Conservation (phyloP, 2,888 invertebrate genomes). For the Phengaris arion region DNA sequence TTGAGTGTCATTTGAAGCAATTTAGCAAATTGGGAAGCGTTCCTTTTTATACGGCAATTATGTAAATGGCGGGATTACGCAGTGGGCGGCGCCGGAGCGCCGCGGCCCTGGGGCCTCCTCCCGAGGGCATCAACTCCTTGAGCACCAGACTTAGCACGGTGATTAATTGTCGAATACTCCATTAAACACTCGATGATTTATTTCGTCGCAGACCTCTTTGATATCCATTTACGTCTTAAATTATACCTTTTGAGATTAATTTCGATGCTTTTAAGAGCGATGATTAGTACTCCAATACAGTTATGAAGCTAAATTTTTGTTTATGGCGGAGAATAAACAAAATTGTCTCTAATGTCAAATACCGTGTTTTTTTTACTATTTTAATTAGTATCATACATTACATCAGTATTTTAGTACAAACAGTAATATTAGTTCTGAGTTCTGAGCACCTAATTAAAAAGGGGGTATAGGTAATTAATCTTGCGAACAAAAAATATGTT, state of each 20-base stretch:
- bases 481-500: too few species aligned
- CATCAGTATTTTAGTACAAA: too few species aligned
- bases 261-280: background rate
- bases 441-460: too few species aligned
- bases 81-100: slow-evolving; percentile 71
- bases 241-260: slow-evolving; percentile 35
- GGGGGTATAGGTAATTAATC: too few species aligned
- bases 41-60: slow-evolving; percentile 80
- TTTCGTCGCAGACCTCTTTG: slow-evolving; percentile 59
- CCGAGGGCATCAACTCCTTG: slow-evolving; percentile 59
- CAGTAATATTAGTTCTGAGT: too few species aligned
- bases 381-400: too few species aligned
- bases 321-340: too few species aligned
- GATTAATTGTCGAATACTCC: slow-evolving; percentile 69
- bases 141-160: slow-evolving; percentile 68
- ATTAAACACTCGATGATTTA: slow-evolving; percentile 65
- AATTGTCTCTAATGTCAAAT: too few species aligned
- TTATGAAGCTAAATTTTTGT: background rate
- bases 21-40: slow-evolving; percentile 79
- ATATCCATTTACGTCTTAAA: slow-evolving; percentile 49
- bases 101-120: slow-evolving; percentile 54
- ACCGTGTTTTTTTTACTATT: too few species aligned
- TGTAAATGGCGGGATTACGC: slow-evolving; percentile 80
- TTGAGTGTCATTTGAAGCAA: slow-evolving; percentile 73
- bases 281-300: background rate